phyloP scores from a whole-genome alignment of 1,140 invertebrate species.

The Diachasmimorpha longicaudata region DNA sequence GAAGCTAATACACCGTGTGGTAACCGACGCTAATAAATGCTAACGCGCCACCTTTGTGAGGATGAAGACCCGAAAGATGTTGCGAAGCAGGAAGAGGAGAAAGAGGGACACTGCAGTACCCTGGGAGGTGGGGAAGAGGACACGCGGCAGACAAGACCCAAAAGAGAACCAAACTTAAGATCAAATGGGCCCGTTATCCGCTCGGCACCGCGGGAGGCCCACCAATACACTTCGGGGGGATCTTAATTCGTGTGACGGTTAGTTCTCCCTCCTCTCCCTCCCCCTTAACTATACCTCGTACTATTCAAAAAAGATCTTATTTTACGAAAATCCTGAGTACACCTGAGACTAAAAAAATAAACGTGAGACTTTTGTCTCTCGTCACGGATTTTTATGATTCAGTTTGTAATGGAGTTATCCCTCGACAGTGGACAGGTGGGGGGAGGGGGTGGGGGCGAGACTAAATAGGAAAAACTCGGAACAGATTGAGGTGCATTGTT shows the following conservation, averaged over 20 bases:
- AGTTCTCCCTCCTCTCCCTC: neutral
- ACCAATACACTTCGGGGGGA: slow-evolving; percentile 25
- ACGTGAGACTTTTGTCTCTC: neutral
- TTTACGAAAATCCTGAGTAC: too few species aligned
- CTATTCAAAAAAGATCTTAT: neutral
- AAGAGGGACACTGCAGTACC: neutral
- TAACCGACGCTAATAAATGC: slow-evolving; percentile 33
- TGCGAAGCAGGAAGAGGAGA: slow-evolving; percentile 27
- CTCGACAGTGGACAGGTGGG: neutral
- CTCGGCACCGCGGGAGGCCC: slow-evolving; percentile 30
- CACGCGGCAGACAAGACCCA: neutral
- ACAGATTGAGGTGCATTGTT: neutral
- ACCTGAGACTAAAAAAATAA: too few species aligned
- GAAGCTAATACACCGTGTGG: slow-evolving; percentile 15
- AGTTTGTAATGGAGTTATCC: neutral
- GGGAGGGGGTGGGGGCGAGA: neutral
- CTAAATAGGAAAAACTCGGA: neutral
- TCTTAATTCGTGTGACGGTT: slow-evolving; percentile 14
- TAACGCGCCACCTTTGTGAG: slow-evolving; percentile 34
- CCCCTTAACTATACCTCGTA: neutral
- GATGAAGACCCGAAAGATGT: slow-evolving; percentile 44
- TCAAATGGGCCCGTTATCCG: slow-evolving; percentile 22
- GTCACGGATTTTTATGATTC: neutral
- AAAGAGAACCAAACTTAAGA: slow-evolving; percentile 11
- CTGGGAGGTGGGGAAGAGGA: neutral